Conservation (phyloP, 2,113 vertebrate genomes). For the Oreochromis tanganicae region DNA sequence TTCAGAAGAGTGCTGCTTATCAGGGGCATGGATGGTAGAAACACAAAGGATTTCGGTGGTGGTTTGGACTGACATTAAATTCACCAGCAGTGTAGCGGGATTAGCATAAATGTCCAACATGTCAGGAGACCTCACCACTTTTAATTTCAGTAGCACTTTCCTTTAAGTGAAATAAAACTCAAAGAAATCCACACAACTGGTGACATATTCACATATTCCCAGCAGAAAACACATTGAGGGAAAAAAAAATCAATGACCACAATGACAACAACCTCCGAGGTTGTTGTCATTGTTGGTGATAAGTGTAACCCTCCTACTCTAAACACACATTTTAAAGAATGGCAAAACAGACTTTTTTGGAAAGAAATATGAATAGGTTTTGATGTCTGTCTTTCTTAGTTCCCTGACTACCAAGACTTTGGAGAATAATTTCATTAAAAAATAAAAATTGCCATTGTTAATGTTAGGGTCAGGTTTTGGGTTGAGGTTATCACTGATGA, state of each 20-base stretch:
- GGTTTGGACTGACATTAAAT: neutral
- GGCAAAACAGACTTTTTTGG: neutral
- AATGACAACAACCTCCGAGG: neutral
- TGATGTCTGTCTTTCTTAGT: neutral
- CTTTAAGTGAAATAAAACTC: neutral
- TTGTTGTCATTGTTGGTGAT: neutral
- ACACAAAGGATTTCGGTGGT: neutral
- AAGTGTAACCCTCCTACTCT: neutral
- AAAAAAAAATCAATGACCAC: neutral
- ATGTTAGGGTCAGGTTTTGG: neutral
- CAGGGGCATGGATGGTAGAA: neutral
- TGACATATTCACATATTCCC: neutral
- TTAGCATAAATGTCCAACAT: neutral
- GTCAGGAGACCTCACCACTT: neutral
- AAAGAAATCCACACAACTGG: neutral
- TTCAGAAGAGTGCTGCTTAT: neutral
- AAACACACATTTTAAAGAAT: neutral
- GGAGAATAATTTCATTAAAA: neutral
- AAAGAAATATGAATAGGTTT: neutral
- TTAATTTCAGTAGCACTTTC: neutral
- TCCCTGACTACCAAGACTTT: neutral
- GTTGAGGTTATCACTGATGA: neutral
- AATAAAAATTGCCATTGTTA: neutral
- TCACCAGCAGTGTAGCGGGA: neutral
- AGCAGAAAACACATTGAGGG: neutral